Percentiles rank a stretch among this genome's conserved stretches.
Evolutionary conservation across 2,113 vertebrate species (phyloP).

Genomic region (Pterocles orientalis): DNA sequence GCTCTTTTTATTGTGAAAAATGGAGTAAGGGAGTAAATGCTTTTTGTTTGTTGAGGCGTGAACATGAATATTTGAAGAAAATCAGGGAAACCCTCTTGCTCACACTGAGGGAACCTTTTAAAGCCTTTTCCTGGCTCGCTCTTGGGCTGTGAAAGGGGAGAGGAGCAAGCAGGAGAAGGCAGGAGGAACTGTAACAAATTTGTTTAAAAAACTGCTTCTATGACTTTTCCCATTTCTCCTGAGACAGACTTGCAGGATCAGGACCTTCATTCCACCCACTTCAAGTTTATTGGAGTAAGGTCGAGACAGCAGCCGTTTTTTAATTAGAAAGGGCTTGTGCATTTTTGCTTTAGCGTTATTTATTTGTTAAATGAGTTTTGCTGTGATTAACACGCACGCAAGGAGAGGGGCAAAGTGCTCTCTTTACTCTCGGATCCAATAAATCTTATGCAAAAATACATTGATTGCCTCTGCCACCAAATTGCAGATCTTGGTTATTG

Average conservation of each 20-base stretch:
- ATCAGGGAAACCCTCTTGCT: neutral
- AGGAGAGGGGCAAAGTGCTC: neutral
- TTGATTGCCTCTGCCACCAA: constrained; percentile 2
- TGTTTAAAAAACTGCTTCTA: neutral
- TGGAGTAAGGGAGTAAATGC: no score
- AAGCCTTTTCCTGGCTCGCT: neutral
- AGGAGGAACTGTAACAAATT: neutral
- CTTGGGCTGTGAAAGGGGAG: neutral
- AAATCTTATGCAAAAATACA: neutral
- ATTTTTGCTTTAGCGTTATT: neutral
- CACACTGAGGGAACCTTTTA: neutral
- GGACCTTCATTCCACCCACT: neutral
- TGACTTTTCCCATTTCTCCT: neutral
- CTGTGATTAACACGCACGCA: neutral
- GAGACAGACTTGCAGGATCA: neutral
- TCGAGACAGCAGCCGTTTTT: neutral
- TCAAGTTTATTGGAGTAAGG: neutral
- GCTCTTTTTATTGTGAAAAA: neutral
- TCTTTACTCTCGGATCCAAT: neutral
- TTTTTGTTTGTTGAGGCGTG: neutral
- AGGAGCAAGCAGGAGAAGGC: neutral
- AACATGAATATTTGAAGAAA: neutral
- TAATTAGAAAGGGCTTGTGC: constrained; percentile 24
- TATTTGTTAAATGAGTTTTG: neutral
- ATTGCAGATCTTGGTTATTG: neutral